Evolutionary conservation across 1,140 invertebrate genomes (phyloP), one percentile per base, ranked within the genome.

Genomic region (Mactra quadrangularis): DNA sequence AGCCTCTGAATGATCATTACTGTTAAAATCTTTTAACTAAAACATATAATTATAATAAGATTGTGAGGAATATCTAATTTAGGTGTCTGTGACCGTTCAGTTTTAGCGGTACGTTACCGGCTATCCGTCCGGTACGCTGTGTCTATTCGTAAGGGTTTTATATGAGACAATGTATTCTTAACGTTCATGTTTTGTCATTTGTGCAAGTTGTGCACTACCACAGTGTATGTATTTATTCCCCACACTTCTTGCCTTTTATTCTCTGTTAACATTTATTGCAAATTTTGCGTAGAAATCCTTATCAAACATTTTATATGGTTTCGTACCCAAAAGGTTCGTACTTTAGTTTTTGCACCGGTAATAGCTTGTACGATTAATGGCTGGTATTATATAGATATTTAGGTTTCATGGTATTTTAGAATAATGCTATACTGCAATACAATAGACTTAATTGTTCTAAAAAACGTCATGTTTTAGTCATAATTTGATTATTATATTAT

Each of bases 1-100:
- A 13, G 85, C 87, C 55, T 90, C 89, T 41, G 79, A 85, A 38
- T 88, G 86, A 53, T 87, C 88, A n/a, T 17, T 60, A 6, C 85
- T 85, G 11, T 85, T 85, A 57, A 88, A 87, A 45, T 70, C 79
- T 45, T 83, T 75, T 64, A 89, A 74, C 88, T 89, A 62, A 4
- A 85, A 71, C 29, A 85, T 0, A 64, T 31, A 64, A n/a, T 55
- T 29, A 60, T 7, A 55, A n/a, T n/a, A 55, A 7, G 13, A 55
- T 22, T 59, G 55, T 59, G 55, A 3, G 27, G 55, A 29, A 27
- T 59, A 27, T 59, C 55, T 27, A 31, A 29, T 59, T 59, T 59
- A 59, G 55, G 55, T 59, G 55, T 59, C 22, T 59, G 13, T 59
- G 55, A 29, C 19, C 55, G 50, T 59, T 59, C 25, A 59, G 55